Base-by-base conservation (phyloP, 2,797 vertebrate species). In the Catharus ustulatus region DNA sequence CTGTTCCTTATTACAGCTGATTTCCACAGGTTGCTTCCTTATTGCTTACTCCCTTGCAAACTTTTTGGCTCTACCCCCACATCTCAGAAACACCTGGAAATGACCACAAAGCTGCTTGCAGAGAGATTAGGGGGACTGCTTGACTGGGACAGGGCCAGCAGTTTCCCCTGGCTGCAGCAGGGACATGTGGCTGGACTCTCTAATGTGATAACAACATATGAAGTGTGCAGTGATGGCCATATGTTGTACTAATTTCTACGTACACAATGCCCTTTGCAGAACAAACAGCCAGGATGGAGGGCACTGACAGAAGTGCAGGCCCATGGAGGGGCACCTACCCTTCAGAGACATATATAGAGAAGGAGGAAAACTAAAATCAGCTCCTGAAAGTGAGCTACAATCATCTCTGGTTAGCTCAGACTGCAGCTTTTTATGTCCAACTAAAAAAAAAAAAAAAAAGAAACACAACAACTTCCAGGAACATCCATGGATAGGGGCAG, bases 171-270 rank as follows among this genome's bases (percentile, higher is more conserved):
- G 95, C 94, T 66, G 84, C 91, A 84, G 94, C 66, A 95, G 86
- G 75, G 96, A 95, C 97, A 96, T 94, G 96, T 97, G 95, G 94
- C 93, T 62, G 79, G 91, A 71, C 88, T 96, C 95, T 73, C 92
- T 97, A 97, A 97, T 95, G 93, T 96, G 97, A 98, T 97, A 97
- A 97, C 97, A 97, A 89, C 96, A 96, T 96, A 97, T 55, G 93
- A 98, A 97, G 66, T 95, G 81, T 92, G 91, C 91, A 95, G 95
- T 38, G 92, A 71, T 78, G 83, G 87, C 96, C 98, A 97, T 98
- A 97, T 98, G 97, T 92, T 96, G 69, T 89, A 93, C 93, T 57
- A 94, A 96, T 97, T 97, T 96, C 95, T 96, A 85, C 46, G 89
- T 91, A 95, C 84, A 95, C 93, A 93, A 87, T 43, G 66, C 79